A percentile compares a stretch with the other conserved stretches of the same genome.
Evolutionary conservation across 2,797 vertebrate genomes (phyloP).

Genomic region (Sebastiscus tertius): DNA sequence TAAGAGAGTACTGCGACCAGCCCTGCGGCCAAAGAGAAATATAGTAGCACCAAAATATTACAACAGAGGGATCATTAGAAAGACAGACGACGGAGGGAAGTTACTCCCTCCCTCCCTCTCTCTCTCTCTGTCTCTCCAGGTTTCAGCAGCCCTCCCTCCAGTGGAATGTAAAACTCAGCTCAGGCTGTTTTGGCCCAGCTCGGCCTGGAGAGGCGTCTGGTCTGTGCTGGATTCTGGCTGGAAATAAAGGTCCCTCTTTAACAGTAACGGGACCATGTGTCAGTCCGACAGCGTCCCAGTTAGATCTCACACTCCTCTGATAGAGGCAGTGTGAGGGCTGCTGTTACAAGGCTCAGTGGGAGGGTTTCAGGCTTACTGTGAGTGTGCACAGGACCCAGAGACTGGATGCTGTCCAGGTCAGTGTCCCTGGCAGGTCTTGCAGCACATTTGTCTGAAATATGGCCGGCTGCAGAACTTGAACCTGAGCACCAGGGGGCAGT

Average conservation of each 20-base stretch:
- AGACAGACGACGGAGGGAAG: conserved; percentile 28
- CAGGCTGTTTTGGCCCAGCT: conserved; percentile 35
- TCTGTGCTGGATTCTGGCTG: conserved; percentile 28
- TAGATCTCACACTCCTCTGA: conserved; percentile 26
- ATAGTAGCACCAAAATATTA: conserved; percentile 78
- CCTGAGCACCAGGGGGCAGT: conserved; percentile 99
- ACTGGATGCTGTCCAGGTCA: conserved; percentile 72
- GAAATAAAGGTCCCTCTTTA: conserved; percentile 15
- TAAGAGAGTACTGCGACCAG: conserved; percentile 56
- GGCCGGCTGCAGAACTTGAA: conserved; percentile 98
- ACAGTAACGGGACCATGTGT: conserved; percentile 34
- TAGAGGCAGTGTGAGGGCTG: conserved; percentile 40
- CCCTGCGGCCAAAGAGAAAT: conserved; percentile 67
- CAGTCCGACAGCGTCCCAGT: conserved; percentile 28
- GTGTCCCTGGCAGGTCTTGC: conserved; percentile 98
- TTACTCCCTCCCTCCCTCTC: conserved; percentile 28
- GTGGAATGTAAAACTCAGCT: conserved; percentile 74
- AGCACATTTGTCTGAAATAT: conserved; percentile 99
- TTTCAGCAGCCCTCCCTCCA: conserved; percentile 66
- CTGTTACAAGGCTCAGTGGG: conserved; percentile 63
- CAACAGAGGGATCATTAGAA: conserved; percentile 49
- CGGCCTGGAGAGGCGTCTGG: conserved; percentile 24
- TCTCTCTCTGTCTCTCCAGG: conserved; percentile 39
- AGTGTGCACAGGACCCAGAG: conserved; percentile 40
- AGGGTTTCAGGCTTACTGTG: conserved; percentile 45